Evolutionary conservation across 2,797 vertebrate species (phyloP), one percentile per base, ranked within the genome.

Genomic region (Syndactyla subalaris): DNA sequence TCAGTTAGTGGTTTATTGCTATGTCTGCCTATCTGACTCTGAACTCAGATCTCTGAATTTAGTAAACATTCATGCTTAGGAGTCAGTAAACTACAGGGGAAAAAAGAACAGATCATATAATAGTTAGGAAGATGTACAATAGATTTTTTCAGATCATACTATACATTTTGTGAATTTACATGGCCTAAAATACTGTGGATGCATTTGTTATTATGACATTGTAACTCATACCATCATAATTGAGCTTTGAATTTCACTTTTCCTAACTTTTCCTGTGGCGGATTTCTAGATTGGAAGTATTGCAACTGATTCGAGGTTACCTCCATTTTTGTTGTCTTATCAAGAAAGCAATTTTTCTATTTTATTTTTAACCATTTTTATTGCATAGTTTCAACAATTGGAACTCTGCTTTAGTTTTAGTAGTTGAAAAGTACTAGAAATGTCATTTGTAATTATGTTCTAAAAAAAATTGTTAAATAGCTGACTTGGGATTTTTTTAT

Each of bases 401-500:
- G 48, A 83, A 73, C 59, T 41, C 14, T 81, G 14, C 34, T 83
- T 88, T 45, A 32, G 39, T 83, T 89, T 79, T 51, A 66, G 19
- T 66, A 61, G 54, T 18, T 82, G 43, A 51, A 82, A 79, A 73
- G 46, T 51, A 46, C 61, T 73, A 58, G 55, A 87, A 85, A 32
- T 78, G 15, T 36, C 30, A 18, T 3, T 52, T 92, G 21, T 84
- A 58, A n/a, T 41, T 12, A 54, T 80, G 34, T 65, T 88, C 7
- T 72, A 58, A 58, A 36, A 45, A 12, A 49, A 13, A 49, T 9
- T 9, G 36, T 67, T 61, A 77, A 77, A 73, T 73, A 67, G 24
- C 12, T 65, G 36, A n/a, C 12, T 52, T n/a, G 4, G 1, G 1
- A 0, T 7, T 21, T 57, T 85, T 68, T 52, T 20, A 9, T 52